These are phyloP conservation scores for Penelope pileata DNA, from an alignment of 2,113 vertebrate species.

Conservation along the genomic window DNA sequence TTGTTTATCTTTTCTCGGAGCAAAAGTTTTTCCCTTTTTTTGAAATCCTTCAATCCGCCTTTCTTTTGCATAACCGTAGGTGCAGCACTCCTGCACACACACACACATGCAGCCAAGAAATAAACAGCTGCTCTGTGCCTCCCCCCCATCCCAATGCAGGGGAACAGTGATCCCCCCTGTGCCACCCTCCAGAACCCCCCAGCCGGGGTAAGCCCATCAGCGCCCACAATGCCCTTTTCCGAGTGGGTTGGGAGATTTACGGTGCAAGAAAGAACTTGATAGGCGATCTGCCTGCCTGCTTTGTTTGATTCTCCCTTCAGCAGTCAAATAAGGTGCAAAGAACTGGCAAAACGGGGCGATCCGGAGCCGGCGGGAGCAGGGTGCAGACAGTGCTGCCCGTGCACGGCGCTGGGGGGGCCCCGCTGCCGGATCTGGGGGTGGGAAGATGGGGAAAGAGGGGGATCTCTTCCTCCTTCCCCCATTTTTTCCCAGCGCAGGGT, in stretches of 20 bases:
- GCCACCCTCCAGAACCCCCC: not conserved
- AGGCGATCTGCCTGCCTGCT: conserved; percentile 62
- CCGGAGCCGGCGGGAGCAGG: conserved; percentile 47
- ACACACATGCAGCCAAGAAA: conserved; percentile 63
- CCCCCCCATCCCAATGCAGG: not conserved
- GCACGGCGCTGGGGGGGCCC: not conserved
- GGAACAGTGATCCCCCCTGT: not conserved
- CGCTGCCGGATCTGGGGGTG: not conserved
- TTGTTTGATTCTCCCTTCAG: conserved; percentile 68
- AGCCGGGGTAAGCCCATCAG: not conserved
- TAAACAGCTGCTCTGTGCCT: conserved; percentile 30
- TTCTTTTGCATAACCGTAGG: conserved; percentile 65
- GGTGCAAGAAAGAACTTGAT: conserved; percentile 78
- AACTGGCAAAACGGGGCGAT: conserved; percentile 75
- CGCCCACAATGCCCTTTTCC: conserved; percentile 4
- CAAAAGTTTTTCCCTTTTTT: not conserved
- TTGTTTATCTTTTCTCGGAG: not conserved
- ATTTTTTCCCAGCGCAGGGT: not conserved
- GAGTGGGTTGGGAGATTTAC: conserved; percentile 49
- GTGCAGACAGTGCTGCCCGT: conserved; percentile 7
- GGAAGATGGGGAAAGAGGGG: not conserved
- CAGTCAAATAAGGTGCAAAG: conserved; percentile 74
- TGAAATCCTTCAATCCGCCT: conserved; percentile 30
- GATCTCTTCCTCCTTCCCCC: not conserved
- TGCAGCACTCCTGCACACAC: conserved; percentile 59